Evolutionary conservation across 2,888 invertebrate genomes (phyloP).

Genomic region (Eupithecia abbreviata): DNA sequence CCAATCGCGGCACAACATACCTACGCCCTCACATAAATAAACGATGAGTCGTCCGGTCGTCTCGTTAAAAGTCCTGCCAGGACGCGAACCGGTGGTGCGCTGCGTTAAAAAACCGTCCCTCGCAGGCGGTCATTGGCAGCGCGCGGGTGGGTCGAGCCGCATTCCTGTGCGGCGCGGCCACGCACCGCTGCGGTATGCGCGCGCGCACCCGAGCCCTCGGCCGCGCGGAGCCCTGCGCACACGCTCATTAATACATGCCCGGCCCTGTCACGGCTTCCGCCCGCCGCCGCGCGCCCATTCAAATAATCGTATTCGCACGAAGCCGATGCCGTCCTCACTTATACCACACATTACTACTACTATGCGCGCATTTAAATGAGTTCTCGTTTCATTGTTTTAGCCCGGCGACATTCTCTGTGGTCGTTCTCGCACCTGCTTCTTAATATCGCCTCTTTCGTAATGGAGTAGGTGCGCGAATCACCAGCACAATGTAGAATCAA

Average conservation of each 20-base stretch:
- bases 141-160: conserved; percentile 74
- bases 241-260: conserved; percentile 75
- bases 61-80: conserved; percentile 70
- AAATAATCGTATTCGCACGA: conserved; percentile 75
- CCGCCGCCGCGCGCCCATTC: conserved; percentile 61
- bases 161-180: conserved; percentile 79
- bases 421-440: conserved; percentile 41
- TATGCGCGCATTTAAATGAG: conserved; percentile 54
- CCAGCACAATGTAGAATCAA: conserved; percentile 55
- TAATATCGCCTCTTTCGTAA: conserved; percentile 48
- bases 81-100: conserved; percentile 66
- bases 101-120: conserved; percentile 78
- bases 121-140: conserved; percentile 82
- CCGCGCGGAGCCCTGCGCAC: conserved; percentile 50
- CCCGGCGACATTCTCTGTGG: conserved; percentile 42
- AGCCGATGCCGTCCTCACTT: conserved; percentile 52
- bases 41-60: conserved; percentile 55
- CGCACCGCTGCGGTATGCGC: conserved; percentile 51
- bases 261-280: conserved; percentile 78
- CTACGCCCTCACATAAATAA: conserved; percentile 43
- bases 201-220: conserved; percentile 13
- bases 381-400: conserved; percentile 49
- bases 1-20: conserved; percentile 18
- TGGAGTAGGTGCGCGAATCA: conserved; percentile 41
- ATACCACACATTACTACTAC: conserved; percentile 60